Conservation (phyloP, 1,140 invertebrate genomes). For the Colletes gigas region DNA sequence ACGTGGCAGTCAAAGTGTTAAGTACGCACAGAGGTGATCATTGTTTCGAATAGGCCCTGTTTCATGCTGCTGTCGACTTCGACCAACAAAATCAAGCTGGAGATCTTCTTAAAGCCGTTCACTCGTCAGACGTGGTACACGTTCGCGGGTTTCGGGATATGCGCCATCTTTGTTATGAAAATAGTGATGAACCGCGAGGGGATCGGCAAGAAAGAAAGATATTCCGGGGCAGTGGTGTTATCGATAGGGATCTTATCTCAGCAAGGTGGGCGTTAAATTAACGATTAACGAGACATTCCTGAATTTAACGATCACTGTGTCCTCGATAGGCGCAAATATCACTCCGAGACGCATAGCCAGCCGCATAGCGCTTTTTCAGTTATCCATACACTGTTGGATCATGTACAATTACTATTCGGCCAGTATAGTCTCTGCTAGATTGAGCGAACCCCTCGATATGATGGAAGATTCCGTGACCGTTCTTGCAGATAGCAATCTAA, state of each 20-base stretch:
- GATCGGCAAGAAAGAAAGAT: slow-evolving; percentile 35
- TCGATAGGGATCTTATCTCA: slow-evolving; percentile 66
- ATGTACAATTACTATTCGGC: slow-evolving; percentile 75
- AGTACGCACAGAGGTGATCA: too few species aligned
- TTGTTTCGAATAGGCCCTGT: slow-evolving; percentile 58
- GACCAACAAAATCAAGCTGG: slow-evolving; percentile 59
- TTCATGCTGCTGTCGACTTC: slow-evolving; percentile 66
- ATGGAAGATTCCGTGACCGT: slow-evolving; percentile 74
- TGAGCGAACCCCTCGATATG: slow-evolving; percentile 71
- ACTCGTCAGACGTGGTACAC: slow-evolving; percentile 58
- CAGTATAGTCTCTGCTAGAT: slow-evolving; percentile 73
- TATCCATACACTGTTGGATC: slow-evolving; percentile 70
- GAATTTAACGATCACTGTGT: neutral
- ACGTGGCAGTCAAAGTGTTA: too few species aligned
- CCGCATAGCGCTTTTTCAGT: slow-evolving; percentile 65
- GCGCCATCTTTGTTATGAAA: slow-evolving; percentile 55
- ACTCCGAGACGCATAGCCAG: slow-evolving; percentile 54
- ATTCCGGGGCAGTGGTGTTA: slow-evolving; percentile 51
- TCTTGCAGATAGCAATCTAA: slow-evolving; percentile 67
- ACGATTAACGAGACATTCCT: neutral
- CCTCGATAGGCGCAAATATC: slow-evolving; percentile 56
- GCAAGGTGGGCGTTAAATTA: slow-evolving; percentile 56
- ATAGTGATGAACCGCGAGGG: slow-evolving; percentile 60
- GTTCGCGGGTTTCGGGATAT: slow-evolving; percentile 28
- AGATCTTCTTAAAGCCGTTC: slow-evolving; percentile 67